Evolutionary conservation across 1,140 invertebrate genomes (phyloP), one percentile per base, ranked within the genome.

Genomic region (Panulirus ornatus): DNA sequence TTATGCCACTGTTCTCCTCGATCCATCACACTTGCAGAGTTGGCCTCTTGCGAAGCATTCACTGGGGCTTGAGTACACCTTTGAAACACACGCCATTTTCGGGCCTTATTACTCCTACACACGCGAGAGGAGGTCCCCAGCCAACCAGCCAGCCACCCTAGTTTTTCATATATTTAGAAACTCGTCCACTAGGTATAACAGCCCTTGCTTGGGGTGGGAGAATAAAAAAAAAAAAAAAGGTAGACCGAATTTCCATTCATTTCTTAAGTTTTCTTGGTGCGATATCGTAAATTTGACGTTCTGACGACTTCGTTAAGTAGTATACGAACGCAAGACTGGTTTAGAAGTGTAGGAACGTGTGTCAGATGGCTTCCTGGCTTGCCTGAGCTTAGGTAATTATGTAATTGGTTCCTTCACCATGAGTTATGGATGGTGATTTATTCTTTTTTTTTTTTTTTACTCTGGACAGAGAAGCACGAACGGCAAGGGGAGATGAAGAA

Each of bases 141-240:
- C 22, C 54, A 11, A 16, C n/a, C n/a, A n/a, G n/a, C n/a, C n/a
- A n/a, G n/a, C n/a, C n/a, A n/a, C n/a, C 70, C 70, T 9, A 36
- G 27, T 44, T 42, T 79, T 79, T 51, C 76, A 79, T 79, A 79
- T 81, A 58, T 58, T 58, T 81, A 58, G 51, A 81, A 81, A 81
- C 30, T 34, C n/a, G n/a, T n/a, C n/a, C n/a, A n/a, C n/a, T n/a
- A n/a, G n/a, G n/a, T n/a, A n/a, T n/a, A n/a, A n/a, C n/a, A n/a
- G n/a, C n/a, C n/a, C 3, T 30, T 66, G 58, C 27, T 66, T 27
- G n/a, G 30, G 3, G n/a, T 22, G 1, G n/a, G n/a, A n/a, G n/a
- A n/a, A n/a, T n/a, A n/a, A n/a, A n/a, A n/a, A n/a, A n/a, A n/a
- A n/a, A n/a, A n/a, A n/a, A n/a, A n/a, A n/a, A n/a, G n/a, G n/a